Evolutionary conservation across 2,797 vertebrate genomes (phyloP).

Genomic region (Melanotaenia boesemani): DNA sequence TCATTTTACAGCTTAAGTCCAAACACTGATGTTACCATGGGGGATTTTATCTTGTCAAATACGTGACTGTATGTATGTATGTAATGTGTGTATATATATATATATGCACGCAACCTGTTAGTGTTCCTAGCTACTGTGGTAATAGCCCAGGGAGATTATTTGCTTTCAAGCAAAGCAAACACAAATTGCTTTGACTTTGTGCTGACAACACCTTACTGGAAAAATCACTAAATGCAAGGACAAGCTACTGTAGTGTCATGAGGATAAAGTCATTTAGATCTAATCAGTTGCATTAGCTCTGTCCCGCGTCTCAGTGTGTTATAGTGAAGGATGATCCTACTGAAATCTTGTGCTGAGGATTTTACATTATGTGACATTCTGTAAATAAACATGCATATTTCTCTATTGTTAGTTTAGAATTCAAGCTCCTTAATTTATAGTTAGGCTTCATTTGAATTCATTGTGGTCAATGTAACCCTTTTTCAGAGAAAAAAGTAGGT

Average conservation of each 20-base stretch:
- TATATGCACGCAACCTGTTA: conserved; percentile 38
- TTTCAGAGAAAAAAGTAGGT: too few relatives aligned
- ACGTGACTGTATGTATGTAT: too few relatives aligned
- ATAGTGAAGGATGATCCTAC: conserved; percentile 2
- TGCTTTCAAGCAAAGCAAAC: conserved; percentile 65
- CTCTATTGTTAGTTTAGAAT: too few relatives aligned
- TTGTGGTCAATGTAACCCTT: too few relatives aligned
- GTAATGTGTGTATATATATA: too few relatives aligned
- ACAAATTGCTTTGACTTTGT: conserved; percentile 69
- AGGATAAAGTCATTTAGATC: conserved; percentile 69
- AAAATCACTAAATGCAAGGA: conserved; percentile 58
- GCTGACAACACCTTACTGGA: conserved; percentile 61
- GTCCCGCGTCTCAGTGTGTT: conserved; percentile 26
- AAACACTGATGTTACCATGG: background rate
- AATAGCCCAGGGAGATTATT: conserved; percentile 66
- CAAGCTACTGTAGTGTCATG: conserved; percentile 47
- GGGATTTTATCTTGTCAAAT: too few relatives aligned
- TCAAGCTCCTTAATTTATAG: too few relatives aligned
- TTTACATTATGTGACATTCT: background rate
- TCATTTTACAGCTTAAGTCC: background rate
- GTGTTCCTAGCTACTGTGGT: conserved; percentile 39
- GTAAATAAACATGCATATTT: background rate
- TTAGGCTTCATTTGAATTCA: too few relatives aligned
- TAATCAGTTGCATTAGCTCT: conserved; percentile 60
- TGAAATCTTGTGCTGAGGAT: conserved; percentile 18